Percentiles rank a stretch among this genome's conserved stretches.
These are phyloP conservation scores for Pteropus alecto DNA, from an alignment of 2,113 vertebrate species.

Conservation along the genomic window DNA sequence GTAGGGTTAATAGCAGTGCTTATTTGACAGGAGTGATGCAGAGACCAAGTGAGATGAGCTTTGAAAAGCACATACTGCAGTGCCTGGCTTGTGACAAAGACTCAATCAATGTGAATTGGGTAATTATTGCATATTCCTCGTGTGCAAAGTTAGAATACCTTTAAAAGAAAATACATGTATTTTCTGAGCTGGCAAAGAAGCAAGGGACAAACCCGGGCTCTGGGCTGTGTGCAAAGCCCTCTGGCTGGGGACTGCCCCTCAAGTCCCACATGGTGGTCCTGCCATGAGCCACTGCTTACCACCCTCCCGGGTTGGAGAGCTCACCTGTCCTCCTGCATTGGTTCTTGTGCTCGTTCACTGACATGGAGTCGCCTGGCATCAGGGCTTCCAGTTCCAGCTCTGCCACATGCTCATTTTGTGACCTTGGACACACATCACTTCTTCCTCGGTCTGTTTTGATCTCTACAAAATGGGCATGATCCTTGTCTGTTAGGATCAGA, in stretches of 20 bases:
- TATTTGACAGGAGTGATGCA: neutral
- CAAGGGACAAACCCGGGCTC: fast-evolving
- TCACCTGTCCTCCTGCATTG: fast-evolving
- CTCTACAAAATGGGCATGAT: neutral
- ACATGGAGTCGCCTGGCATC: fast-evolving
- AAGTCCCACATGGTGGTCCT: fast-evolving
- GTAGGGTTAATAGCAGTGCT: fast-evolving
- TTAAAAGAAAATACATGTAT: neutral
- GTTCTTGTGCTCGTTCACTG: fast-evolving
- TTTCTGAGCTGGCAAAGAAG: neutral
- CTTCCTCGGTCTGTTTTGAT: neutral
- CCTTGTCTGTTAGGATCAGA: neutral
- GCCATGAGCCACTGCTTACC: fast-evolving
- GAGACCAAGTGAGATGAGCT: neutral
- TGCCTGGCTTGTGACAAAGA: fast-evolving
- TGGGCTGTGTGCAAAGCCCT: neutral
- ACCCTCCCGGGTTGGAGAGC: fast-evolving
- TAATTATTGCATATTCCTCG: neutral
- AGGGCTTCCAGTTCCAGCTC: neutral
- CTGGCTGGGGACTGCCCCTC: too few species aligned
- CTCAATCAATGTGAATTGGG: neutral
- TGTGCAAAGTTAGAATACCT: too few species aligned
- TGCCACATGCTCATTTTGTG: fast-evolving
- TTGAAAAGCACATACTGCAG: neutral
- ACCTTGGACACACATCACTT: neutral